Evolutionary conservation across 2,113 vertebrate species (phyloP).

Genomic region (Bagarius yarrelli): DNA sequence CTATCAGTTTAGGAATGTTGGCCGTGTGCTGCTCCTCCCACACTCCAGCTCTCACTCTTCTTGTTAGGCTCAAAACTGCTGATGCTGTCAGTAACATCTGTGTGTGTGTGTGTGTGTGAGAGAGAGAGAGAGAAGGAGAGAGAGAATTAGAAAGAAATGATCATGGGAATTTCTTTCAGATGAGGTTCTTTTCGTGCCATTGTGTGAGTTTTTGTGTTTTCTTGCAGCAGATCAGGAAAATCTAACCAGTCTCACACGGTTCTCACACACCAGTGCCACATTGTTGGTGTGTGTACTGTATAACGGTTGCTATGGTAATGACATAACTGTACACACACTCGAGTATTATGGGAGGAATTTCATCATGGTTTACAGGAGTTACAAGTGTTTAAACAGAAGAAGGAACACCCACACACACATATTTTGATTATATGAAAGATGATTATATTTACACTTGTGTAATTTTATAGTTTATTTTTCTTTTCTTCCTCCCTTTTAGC

Average conservation of each 20-base stretch:
- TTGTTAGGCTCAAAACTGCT: conserved; percentile 25
- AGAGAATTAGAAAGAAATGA: background rate
- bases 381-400: background rate
- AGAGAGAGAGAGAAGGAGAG: background rate
- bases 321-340: background rate
- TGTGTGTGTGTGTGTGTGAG: background rate
- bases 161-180: background rate
- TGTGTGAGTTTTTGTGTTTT: conserved; percentile 15
- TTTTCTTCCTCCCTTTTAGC: no score
- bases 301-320: conserved; percentile 1
- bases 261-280: background rate
- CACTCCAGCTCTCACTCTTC: conserved; percentile 25
- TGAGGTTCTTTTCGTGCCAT: background rate
- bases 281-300: background rate
- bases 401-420: no score
- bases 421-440: no score
- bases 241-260: background rate
- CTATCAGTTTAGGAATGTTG: conserved; percentile 53
- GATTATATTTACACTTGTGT: no score
- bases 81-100: conserved; percentile 14
- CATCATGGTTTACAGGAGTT: background rate
- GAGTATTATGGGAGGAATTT: background rate
- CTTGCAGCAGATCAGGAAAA: background rate
- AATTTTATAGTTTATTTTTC: no score
- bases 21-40: conserved; percentile 20